These are phyloP conservation scores for Cataglyphis hispanica DNA, from an alignment of 1,140 invertebrate species.

Conservation along the genomic window DNA sequence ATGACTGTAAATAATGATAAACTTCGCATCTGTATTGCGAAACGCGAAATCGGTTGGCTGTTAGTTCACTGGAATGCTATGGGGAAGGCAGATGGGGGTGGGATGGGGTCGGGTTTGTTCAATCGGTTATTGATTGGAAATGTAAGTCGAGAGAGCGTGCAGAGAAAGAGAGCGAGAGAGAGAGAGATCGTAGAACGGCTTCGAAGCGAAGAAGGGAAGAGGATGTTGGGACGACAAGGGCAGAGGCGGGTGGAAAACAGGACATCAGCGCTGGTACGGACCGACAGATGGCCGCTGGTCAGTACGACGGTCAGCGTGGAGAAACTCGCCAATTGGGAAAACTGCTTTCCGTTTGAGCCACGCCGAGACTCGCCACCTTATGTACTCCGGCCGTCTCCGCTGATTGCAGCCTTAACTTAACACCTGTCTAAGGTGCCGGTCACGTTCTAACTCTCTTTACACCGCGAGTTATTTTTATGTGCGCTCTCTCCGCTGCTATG, in stretches of 20 bases:
- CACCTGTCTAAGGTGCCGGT: conserved; percentile 46
- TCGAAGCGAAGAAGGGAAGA: conserved; percentile 47
- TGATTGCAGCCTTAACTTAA: conserved; percentile 61
- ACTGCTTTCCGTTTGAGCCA: conserved; percentile 57
- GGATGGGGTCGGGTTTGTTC: conserved; percentile 77
- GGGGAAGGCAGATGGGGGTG: conserved; percentile 67
- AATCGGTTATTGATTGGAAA: conserved; percentile 86
- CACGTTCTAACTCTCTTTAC: conserved; percentile 49
- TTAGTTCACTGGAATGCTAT: conserved; percentile 80
- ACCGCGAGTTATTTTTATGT: conserved; percentile 17
- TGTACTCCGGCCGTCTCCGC: conserved; percentile 12
- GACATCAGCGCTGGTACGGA: conserved; percentile 76
- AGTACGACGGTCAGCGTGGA: conserved; percentile 64
- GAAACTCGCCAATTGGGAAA: conserved; percentile 71
- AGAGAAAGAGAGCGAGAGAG: too few relatives aligned
- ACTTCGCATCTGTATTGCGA: conserved; percentile 67
- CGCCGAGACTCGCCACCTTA: conserved; percentile 37
- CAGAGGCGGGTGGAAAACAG: conserved; percentile 52
- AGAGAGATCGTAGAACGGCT: conserved; percentile 38
- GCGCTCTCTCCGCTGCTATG: background rate
- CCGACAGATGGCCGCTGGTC: conserved; percentile 84
- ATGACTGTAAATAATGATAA: conserved; percentile 18
- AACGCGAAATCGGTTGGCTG: conserved; percentile 81
- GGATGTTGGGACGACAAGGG: conserved; percentile 33
- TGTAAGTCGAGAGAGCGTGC: conserved; percentile 77